A percentile compares a stretch with the other conserved stretches of the same genome.
Evolutionary conservation across 1,140 invertebrate species (phyloP).

Genomic region (Tetramorium alpestre): DNA sequence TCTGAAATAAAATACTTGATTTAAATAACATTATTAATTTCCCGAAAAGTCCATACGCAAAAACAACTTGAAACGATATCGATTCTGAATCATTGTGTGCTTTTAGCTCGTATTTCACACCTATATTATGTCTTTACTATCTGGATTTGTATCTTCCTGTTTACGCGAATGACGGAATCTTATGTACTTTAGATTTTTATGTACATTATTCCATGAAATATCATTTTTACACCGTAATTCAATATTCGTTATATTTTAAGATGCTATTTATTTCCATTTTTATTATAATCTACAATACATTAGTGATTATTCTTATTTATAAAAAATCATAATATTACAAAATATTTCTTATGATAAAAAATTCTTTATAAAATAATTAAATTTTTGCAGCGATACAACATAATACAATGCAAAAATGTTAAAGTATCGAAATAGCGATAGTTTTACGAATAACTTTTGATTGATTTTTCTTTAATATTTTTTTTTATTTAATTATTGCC

Average conservation of each 20-base stretch:
- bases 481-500: background rate
- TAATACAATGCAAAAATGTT: too few species aligned
- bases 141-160: background rate
- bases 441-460: background rate
- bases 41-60: background rate
- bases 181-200: background rate
- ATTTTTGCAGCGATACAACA: too few species aligned
- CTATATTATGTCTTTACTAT: background rate
- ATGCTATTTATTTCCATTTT: background rate
- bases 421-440: background rate
- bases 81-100: background rate
- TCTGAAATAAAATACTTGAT: background rate
- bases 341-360: background rate
- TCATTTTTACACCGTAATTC: background rate
- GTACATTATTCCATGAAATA: background rate
- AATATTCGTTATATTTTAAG: background rate
- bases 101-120: background rate
- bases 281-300: background rate
- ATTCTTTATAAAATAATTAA: background rate
- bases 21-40: background rate
- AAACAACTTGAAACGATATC: background rate
- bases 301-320: background rate
- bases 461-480: background rate
- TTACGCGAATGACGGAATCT: background rate
- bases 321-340: background rate